Conservation (phyloP, 2,797 vertebrate genomes). For the Prunella strophiata region DNA sequence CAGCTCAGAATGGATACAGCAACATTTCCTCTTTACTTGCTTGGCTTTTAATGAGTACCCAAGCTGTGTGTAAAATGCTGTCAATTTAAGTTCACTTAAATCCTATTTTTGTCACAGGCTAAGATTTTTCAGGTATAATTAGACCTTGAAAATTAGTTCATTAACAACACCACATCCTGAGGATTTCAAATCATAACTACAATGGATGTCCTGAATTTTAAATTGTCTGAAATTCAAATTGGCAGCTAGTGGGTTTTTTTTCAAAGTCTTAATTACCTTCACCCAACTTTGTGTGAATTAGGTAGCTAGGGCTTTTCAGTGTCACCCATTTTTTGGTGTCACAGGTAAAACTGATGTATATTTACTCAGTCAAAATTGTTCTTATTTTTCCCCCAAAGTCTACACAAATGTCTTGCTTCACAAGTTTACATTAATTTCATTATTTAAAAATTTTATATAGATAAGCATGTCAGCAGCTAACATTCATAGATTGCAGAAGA, state of each 20-base stretch:
- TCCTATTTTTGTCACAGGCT: neutral
- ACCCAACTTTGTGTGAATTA: neutral
- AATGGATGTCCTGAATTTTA: neutral
- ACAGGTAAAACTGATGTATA: neutral
- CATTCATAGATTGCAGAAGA: neutral
- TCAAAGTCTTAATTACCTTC: neutral
- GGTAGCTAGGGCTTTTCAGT: neutral
- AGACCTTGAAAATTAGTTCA: neutral
- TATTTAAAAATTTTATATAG: neutral
- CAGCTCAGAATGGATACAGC: neutral
- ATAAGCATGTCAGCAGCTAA: neutral
- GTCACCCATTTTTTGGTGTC: neutral
- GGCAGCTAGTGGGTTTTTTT: neutral
- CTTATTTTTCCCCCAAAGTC: rapidly evolving
- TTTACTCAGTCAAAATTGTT: neutral
- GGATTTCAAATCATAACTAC: neutral
- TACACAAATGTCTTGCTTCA: neutral
- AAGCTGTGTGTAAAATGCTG: neutral
- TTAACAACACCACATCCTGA: neutral
- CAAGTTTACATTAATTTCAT: neutral
- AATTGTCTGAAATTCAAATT: neutral
- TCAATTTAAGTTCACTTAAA: neutral
- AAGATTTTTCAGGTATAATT: slow-evolving; percentile 21
- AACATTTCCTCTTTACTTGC: neutral
- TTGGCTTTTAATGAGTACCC: neutral